A percentile compares a stretch with the other conserved stretches of the same genome.
phyloP scores from a whole-genome alignment of 1,140 invertebrate genomes.

The Papilio glaucus region DNA sequence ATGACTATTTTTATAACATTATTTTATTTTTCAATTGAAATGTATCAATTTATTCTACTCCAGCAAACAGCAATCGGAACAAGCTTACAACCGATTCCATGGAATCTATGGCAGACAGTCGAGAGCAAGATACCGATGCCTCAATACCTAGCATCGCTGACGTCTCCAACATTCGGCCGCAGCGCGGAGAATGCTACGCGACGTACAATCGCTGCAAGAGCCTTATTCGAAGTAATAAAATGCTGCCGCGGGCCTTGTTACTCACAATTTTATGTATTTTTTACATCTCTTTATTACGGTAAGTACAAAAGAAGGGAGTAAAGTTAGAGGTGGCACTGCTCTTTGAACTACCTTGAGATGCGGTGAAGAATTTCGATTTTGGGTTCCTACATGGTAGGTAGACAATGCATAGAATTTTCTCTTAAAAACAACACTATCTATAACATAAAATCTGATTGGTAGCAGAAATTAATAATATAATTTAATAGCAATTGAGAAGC shows the following conservation, averaged over 20 bases:
- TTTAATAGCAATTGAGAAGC: slow-evolving; percentile 16
- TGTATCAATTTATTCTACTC: slow-evolving; percentile 12
- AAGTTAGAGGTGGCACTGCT: too few relatives aligned
- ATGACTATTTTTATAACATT: background rate
- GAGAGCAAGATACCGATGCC: slow-evolving; percentile 12
- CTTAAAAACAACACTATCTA: too few relatives aligned
- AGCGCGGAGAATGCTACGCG: slow-evolving; percentile 15
- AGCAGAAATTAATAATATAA: too few relatives aligned
- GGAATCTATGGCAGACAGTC: slow-evolving; percentile 10
- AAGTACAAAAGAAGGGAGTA: too few relatives aligned
- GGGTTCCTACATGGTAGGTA: too few relatives aligned
- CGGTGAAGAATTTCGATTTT: background rate
- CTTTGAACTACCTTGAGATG: too few relatives aligned
- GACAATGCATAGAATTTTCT: too few relatives aligned
- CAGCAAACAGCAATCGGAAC: background rate
- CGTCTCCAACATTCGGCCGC: slow-evolving; percentile 13
- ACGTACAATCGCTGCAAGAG: slow-evolving; percentile 27
- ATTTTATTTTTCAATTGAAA: background rate
- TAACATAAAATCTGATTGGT: too few relatives aligned
- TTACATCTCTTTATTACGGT: background rate
- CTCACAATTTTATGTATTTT: background rate
- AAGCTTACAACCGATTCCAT: slow-evolving; percentile 10
- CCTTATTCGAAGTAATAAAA: too few relatives aligned
- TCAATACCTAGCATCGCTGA: slow-evolving; percentile 11
- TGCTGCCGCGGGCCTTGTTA: slow-evolving; percentile 28